Percentiles rank a stretch among this genome's conserved stretches.
Conservation (phyloP, 2,888 invertebrate genomes). For the Onchidella celtica region DNA sequence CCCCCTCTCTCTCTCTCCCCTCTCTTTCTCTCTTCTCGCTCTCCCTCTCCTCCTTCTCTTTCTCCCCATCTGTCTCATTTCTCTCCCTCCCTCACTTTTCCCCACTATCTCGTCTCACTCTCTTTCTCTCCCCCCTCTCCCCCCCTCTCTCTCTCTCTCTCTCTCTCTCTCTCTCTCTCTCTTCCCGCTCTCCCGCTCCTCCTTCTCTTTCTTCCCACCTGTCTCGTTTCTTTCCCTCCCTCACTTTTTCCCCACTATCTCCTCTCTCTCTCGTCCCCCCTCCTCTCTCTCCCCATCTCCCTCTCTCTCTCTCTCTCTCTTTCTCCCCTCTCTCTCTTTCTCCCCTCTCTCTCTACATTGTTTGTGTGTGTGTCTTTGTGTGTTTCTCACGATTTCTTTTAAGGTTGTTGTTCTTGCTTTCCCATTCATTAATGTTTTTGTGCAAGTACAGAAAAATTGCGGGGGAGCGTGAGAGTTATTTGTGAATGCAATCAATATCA, state of each 20-base stretch:
- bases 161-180: background rate
- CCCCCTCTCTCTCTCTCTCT: background rate
- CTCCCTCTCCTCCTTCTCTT: background rate
- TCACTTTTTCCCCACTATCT: background rate
- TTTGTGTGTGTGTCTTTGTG: too few relatives aligned
- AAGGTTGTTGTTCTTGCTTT: too few relatives aligned
- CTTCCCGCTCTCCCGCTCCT: background rate
- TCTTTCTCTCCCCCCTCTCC: background rate
- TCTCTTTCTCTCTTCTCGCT: background rate
- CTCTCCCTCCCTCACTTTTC: background rate
- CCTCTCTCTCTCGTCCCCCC: background rate
- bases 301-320: background rate
- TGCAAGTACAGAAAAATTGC: too few relatives aligned
- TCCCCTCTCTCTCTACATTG: too few relatives aligned
- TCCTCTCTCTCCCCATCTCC: background rate
- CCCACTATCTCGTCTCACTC: background rate
- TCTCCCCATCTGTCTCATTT: background rate
- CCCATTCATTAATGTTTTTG: too few relatives aligned
- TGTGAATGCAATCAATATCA: too few relatives aligned
- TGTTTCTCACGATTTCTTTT: too few relatives aligned
- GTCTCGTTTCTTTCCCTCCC: background rate
- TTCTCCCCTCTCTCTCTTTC: too few relatives aligned
- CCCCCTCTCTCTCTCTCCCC: background rate
- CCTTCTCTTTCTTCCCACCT: background rate
- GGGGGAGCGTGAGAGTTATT: too few relatives aligned